Percentiles rank a stretch among this genome's conserved stretches.
These are phyloP conservation scores for Gephyroberyx darwinii DNA, from an alignment of 2,797 vertebrate genomes.

Conservation along the genomic window DNA sequence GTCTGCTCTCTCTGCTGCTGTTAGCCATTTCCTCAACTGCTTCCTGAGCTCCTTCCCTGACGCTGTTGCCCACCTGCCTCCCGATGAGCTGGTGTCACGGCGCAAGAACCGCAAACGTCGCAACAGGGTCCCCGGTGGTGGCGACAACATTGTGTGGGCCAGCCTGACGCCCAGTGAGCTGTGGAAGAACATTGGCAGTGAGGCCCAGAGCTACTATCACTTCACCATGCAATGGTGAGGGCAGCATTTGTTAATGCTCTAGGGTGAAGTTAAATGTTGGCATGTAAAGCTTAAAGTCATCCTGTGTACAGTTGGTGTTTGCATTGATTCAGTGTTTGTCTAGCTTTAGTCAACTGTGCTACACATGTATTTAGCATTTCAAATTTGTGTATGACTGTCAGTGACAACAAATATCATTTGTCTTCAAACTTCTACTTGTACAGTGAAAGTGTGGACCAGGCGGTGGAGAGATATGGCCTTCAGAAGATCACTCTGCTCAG, in stretches of 20 bases:
- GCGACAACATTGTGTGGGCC: slow-evolving; percentile 96
- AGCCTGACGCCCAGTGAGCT: slow-evolving; percentile 93
- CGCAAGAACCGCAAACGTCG: slow-evolving; percentile 94
- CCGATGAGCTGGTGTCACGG: slow-evolving; percentile 94
- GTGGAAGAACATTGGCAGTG: slow-evolving; percentile 93
- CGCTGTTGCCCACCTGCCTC: slow-evolving; percentile 92
- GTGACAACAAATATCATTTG: not conserved
- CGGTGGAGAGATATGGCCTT: slow-evolving; percentile 89
- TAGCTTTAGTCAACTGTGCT: not conserved
- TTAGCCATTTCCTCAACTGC: slow-evolving; percentile 99
- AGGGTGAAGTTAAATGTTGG: not conserved
- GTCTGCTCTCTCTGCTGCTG: slow-evolving; percentile 94
- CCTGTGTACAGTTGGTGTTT: not conserved
- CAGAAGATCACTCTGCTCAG: slow-evolving; percentile 95
- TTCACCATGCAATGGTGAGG: slow-evolving; percentile 90
- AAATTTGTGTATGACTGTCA: not conserved
- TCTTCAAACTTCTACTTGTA: slow-evolving; percentile 4
- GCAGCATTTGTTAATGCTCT: not conserved
- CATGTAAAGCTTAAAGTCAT: slow-evolving; percentile 59
- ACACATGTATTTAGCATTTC: not conserved
- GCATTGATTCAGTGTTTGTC: not conserved
- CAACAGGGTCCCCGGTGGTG: slow-evolving; percentile 89
- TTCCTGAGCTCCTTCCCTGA: slow-evolving; percentile 97
- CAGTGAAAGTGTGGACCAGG: slow-evolving; percentile 95
- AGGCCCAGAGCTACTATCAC: slow-evolving; percentile 93